A percentile compares a stretch with the other conserved stretches of the same genome.
Evolutionary conservation across 2,113 vertebrate genomes (phyloP).

Genomic region (Pipra filicauda): DNA sequence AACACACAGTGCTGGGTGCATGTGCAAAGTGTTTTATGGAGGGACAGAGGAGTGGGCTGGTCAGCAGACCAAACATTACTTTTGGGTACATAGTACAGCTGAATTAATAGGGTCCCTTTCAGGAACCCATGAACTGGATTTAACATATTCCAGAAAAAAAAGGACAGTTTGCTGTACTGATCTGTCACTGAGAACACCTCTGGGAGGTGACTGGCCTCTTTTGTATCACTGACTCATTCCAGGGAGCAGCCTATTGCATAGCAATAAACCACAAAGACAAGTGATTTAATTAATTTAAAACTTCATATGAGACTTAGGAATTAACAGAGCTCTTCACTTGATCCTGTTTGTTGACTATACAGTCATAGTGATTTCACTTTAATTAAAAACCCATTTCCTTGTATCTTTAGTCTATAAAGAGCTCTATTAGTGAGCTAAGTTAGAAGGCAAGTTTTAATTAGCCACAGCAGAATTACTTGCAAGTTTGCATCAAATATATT

Average conservation of each 20-base stretch:
- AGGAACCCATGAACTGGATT: not conserved
- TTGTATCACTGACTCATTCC: not conserved
- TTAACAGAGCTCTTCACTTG: not conserved
- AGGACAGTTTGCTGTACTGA: not conserved
- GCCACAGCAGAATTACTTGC: not conserved
- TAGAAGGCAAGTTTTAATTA: constrained; percentile 18
- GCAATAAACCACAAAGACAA: not conserved
- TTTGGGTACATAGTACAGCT: not conserved
- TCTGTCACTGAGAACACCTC: not conserved
- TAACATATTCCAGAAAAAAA: not conserved
- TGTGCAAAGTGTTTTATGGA: not conserved
- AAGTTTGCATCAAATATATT: not conserved
- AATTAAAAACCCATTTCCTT: not conserved
- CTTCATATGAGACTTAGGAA: not conserved
- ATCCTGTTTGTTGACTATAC: not conserved
- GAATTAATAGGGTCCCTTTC: not conserved
- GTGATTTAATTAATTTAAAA: not conserved
- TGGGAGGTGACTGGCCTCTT: not conserved
- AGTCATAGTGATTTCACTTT: not conserved
- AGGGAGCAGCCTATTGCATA: not conserved
- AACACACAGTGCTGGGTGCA: not conserved
- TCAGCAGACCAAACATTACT: not conserved
- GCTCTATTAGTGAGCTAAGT: not conserved
- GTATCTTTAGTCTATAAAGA: not conserved
- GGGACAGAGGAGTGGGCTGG: not conserved